Evolutionary conservation across 2,888 invertebrate species (phyloP).

Genomic region (Panopea generosa): DNA sequence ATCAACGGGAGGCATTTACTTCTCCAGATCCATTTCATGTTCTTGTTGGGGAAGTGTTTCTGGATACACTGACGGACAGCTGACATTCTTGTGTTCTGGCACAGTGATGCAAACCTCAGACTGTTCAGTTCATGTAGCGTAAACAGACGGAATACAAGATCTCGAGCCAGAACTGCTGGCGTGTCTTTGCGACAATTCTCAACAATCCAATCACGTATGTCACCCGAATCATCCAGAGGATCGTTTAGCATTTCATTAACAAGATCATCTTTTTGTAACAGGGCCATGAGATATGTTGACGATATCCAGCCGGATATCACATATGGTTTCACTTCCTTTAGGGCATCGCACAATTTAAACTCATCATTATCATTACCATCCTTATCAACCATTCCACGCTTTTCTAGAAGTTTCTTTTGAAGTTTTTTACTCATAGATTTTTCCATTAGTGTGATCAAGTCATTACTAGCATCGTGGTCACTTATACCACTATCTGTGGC

Average conservation of each 20-base stretch:
- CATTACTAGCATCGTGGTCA: too few relatives aligned
- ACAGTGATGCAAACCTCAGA: constrained; percentile 11
- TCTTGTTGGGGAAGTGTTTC: constrained; percentile 19
- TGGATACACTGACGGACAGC: constrained; percentile 45
- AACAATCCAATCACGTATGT: constrained; percentile 49
- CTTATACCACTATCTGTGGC: too few relatives aligned
- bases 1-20: constrained; percentile 31
- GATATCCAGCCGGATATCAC: constrained; percentile 53
- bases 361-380: background rate
- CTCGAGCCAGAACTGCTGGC: constrained; percentile 45
- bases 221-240: constrained; percentile 33
- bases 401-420: background rate
- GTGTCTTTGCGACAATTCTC: constrained; percentile 43
- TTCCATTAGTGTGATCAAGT: constrained; percentile 6
- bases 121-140: constrained; percentile 39
- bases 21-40: constrained; percentile 23
- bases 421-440: constrained; percentile 18
- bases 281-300: constrained; percentile 45
- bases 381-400: background rate
- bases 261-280: constrained; percentile 42
- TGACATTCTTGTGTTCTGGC: constrained; percentile 17
- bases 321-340: constrained; percentile 46
- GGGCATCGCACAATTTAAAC: constrained; percentile 19
- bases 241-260: constrained; percentile 52
- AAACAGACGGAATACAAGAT: constrained; percentile 53